phyloP scores from a whole-genome alignment of 1,140 invertebrate genomes.

The Parapsyche elsis region DNA sequence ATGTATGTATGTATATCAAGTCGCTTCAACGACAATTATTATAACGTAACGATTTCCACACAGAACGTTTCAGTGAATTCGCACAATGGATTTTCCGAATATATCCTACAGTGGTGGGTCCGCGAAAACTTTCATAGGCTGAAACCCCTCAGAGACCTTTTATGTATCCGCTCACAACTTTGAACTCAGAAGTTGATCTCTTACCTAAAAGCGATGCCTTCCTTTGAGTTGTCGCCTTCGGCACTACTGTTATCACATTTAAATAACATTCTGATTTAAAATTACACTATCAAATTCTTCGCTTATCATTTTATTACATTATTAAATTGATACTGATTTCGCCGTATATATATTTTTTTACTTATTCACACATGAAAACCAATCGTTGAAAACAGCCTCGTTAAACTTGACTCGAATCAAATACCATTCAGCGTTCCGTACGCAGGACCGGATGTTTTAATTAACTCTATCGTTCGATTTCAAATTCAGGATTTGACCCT shows the following conservation, averaged over 20 bases:
- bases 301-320: no score
- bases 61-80: slow-evolving; percentile 5
- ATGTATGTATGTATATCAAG: no score
- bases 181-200: slow-evolving; percentile 23
- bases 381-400: slow-evolving; percentile 6
- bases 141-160: slow-evolving; percentile 25
- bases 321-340: no score
- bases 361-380: not conserved
- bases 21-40: not conserved
- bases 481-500: not conserved
- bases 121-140: slow-evolving; percentile 6
- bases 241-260: not conserved
- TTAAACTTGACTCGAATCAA: slow-evolving; percentile 8
- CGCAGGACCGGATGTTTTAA: slow-evolving; percentile 14
- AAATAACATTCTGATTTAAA: not conserved
- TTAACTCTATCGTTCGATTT: slow-evolving; percentile 30
- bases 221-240: not conserved
- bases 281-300: no score
- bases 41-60: not conserved
- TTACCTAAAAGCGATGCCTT: slow-evolving; percentile 5
- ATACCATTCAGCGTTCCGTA: slow-evolving; percentile 15
- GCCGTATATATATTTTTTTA: no score
- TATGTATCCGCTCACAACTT: slow-evolving; percentile 24
- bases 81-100: slow-evolving; percentile 9
- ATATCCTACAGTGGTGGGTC: slow-evolving; percentile 9